Evolutionary conservation across 2,113 vertebrate genomes (phyloP).

Genomic region (Albula goreensis): DNA sequence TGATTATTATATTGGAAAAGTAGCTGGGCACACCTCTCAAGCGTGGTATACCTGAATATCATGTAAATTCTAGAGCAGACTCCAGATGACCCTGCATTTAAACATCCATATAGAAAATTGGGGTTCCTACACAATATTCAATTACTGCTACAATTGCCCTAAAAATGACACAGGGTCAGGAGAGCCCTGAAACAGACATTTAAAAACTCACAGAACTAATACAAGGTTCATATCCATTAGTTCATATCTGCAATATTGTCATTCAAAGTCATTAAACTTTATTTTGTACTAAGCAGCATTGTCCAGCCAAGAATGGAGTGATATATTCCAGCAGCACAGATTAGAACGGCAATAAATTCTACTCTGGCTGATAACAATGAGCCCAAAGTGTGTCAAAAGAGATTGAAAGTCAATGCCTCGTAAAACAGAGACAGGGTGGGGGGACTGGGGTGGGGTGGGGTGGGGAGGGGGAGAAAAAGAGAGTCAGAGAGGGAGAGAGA

Average conservation of each 20-base stretch:
- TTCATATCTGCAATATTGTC: constrained; percentile 12
- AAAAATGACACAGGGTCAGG: neutral
- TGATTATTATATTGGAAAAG: no score
- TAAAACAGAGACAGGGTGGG: constrained; percentile 26
- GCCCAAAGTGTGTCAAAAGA: constrained; percentile 46
- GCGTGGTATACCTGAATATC: no score
- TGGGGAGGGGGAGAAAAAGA: constrained; percentile 22
- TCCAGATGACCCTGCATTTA: no score
- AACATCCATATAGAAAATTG: no score
- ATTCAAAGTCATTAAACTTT: constrained; percentile 31
- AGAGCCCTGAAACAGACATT: neutral
- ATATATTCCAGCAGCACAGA: constrained; percentile 47
- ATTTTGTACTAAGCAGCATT: constrained; percentile 32
- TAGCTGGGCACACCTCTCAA: no score
- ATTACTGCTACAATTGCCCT: no score
- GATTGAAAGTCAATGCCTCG: constrained; percentile 42
- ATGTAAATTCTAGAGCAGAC: no score
- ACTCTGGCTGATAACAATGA: constrained; percentile 45
- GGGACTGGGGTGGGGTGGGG: neutral
- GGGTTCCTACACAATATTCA: no score
- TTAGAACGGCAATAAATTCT: constrained; percentile 44
- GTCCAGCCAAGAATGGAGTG: constrained; percentile 36
- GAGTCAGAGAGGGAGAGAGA: constrained; percentile 24
- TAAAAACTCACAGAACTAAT: neutral
- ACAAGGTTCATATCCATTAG: constrained; percentile 26